A percentile compares a stretch with the other conserved stretches of the same genome.
Conservation (phyloP, 2,888 invertebrate genomes). For the Conistra vaccinii region DNA sequence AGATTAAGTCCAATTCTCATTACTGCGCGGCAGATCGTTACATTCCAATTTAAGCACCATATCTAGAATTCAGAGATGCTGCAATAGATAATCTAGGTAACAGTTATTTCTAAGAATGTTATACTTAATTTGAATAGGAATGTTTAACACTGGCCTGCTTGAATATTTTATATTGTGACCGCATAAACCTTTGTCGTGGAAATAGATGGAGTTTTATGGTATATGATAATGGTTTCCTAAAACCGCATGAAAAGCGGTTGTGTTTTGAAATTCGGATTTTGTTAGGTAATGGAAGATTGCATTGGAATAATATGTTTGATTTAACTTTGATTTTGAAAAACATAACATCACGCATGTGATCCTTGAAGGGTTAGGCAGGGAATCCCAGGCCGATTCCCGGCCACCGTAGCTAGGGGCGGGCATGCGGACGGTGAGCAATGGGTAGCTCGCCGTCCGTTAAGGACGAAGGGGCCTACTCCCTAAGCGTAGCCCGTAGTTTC, state of each 20-base stretch:
- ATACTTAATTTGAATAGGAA: conserved; percentile 51
- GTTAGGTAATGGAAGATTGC: conserved; percentile 1
- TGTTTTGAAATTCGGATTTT: conserved; percentile 2
- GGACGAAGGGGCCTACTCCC: too few relatives aligned
- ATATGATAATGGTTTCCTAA: conserved; percentile 29
- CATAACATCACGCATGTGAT: too few relatives aligned
- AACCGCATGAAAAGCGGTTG: conserved; percentile 8
- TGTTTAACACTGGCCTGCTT: conserved; percentile 42
- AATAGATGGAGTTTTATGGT: neutral
- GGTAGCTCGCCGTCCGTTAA: too few relatives aligned
- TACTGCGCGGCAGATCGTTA: neutral
- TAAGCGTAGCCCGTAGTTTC: too few relatives aligned
- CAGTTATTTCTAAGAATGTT: conserved; percentile 43
- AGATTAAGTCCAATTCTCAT: neutral
- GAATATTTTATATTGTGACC: conserved; percentile 33
- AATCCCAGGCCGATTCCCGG: too few relatives aligned
- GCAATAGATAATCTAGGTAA: conserved; percentile 27
- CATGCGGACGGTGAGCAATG: too few relatives aligned
- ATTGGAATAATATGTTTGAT: neutral
- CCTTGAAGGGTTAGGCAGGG: too few relatives aligned
- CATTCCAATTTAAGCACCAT: neutral
- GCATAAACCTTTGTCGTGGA: conserved; percentile 29
- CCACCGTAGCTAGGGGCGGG: too few relatives aligned
- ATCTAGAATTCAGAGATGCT: conserved; percentile 20
- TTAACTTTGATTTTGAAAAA: too few relatives aligned